phyloP scores from a whole-genome alignment of 2,888 invertebrate species.

The Saturnia pavonia region DNA sequence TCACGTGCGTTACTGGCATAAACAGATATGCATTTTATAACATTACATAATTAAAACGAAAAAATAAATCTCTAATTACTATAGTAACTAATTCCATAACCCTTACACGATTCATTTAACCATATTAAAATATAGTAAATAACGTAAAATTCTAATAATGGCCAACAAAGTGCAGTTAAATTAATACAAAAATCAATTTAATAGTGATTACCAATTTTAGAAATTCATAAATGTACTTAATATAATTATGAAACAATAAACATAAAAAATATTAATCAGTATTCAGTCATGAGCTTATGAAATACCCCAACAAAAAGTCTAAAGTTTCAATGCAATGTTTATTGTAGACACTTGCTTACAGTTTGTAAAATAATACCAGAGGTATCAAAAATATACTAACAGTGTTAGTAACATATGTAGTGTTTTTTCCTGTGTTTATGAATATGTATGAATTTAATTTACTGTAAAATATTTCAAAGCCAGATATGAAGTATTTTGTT shows the following conservation, averaged over 20 bases:
- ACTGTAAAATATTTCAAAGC: no score
- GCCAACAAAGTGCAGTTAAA: constrained; percentile 71
- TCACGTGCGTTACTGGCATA: constrained; percentile 78
- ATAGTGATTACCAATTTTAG: constrained; percentile 71
- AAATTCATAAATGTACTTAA: constrained; percentile 22
- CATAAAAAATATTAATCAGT: constrained; percentile 3
- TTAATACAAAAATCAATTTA: constrained; percentile 68
- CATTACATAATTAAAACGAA: constrained; percentile 58
- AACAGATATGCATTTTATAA: constrained; percentile 65
- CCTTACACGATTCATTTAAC: constrained; percentile 65
- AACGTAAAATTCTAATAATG: constrained; percentile 61
- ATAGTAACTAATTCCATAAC: constrained; percentile 68
- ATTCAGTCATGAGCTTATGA: constrained; percentile 1
- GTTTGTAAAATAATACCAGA: background rate
- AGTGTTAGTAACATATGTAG: no score
- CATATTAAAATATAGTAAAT: constrained; percentile 59
- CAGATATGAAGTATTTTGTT: no score
- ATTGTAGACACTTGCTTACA: background rate
- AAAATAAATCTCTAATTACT: constrained; percentile 46
- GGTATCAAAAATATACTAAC: background rate
- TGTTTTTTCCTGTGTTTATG: no score
- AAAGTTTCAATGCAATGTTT: background rate
- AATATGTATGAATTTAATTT: no score
- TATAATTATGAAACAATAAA: constrained; percentile 6
- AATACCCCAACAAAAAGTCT: constrained; percentile 5